Conservation (phyloP, 2,888 invertebrate genomes). For the Ophraella communa region DNA sequence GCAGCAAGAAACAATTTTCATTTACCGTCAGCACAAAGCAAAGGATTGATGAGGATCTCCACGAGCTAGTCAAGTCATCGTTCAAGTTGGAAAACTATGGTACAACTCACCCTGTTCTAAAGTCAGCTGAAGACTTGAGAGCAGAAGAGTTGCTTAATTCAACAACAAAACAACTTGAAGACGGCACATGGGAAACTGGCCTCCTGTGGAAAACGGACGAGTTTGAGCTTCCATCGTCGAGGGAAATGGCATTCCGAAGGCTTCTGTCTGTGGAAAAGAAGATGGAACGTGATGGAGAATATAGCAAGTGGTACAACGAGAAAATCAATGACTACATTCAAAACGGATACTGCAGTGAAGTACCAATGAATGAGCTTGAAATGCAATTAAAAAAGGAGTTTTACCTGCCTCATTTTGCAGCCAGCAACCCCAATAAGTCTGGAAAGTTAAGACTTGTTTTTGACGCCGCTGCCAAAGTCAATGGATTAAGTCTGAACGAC, state of each 20-base stretch:
- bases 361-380: neutral
- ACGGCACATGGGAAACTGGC: too few relatives aligned
- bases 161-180: too few relatives aligned
- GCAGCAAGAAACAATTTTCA: too few relatives aligned
- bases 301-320: neutral
- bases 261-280: neutral
- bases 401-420: conserved; percentile 12
- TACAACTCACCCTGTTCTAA: too few relatives aligned
- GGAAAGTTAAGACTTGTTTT: conserved; percentile 14
- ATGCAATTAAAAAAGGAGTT: neutral
- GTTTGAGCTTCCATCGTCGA: neutral
- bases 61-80: too few relatives aligned
- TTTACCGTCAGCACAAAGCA: too few relatives aligned
- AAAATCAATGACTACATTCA: neutral
- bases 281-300: neutral
- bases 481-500: neutral
- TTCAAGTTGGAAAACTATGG: too few relatives aligned
- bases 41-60: too few relatives aligned
- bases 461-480: neutral
- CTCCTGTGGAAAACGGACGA: conserved; percentile 1
- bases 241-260: neutral
- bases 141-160: too few relatives aligned
- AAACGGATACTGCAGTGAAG: neutral
- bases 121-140: too few relatives aligned
- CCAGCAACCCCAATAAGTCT: neutral